Evolutionary conservation across 2,888 invertebrate genomes (phyloP), one percentile per base, ranked within the genome.

Genomic region (Hartigia nigra): DNA sequence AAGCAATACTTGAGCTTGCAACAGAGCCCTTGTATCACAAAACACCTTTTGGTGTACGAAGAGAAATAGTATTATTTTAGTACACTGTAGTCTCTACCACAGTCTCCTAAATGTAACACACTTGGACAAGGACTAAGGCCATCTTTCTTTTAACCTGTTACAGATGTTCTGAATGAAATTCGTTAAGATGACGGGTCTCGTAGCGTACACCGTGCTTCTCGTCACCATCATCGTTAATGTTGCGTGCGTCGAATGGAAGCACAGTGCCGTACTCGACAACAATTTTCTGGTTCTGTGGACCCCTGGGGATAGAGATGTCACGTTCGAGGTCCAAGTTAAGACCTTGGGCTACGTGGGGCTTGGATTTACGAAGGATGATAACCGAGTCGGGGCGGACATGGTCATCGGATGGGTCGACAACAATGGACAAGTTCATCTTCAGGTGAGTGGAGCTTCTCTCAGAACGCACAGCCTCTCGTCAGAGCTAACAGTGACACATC

Each of bases 341-440:
- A 97, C 97, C 81, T 94, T 94, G 87, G 98, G 98, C 85, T 98
- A 97, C 92, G 95, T 98, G 82, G 97, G 96, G 72, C 94, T 98
- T 87, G 98, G 98, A 80, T 96, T 98, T 92, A 97, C 97, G 84
- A 94, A 94, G 78, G 95, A 95, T 89, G 96, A 96, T 82, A 94
- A 95, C 84, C 95, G 96, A 94, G 94, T 95, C 88, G 96, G 96
- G 75, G 95, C 97, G 80, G 98, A 98, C 93, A 95, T 98, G 92
- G 95, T 97, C 85, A 95, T 98, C 90, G 97, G 96, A 81, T 98
- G 98, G 97, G 96, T 98, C 85, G 96, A 96, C 92, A 91, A 92
- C 84, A 95, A 96, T 87, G 94, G 95, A 90, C 94, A 95, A 92
- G 96, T 96, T 86, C 95, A 96, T 92, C 94, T 96, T 92, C 95